Percentiles rank a stretch among this genome's conserved stretches.
phyloP scores from a whole-genome alignment of 1,140 invertebrate genomes.

The Euglossa dilemma region DNA sequence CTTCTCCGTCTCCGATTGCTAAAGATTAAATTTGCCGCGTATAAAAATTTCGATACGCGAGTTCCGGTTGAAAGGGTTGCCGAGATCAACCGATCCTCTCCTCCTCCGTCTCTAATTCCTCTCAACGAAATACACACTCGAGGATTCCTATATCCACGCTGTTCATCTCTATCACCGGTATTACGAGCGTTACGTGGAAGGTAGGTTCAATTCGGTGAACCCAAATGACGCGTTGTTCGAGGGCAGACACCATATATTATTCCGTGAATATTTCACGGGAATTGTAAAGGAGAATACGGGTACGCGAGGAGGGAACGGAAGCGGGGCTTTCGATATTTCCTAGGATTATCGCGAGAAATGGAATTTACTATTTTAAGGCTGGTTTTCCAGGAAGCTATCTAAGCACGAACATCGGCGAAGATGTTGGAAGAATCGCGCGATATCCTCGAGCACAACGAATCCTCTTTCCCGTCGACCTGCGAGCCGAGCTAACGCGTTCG shows the following conservation, averaged over 20 bases:
- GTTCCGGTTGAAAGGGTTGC: too few relatives aligned
- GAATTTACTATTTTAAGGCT: not conserved
- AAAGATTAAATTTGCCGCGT: too few relatives aligned
- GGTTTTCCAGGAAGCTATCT: not conserved
- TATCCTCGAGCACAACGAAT: not conserved
- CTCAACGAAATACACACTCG: too few relatives aligned
- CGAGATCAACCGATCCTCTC: too few relatives aligned
- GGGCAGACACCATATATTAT: slow-evolving; percentile 35
- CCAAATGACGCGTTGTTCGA: not conserved
- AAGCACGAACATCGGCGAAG: not conserved
- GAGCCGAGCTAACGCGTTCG: not conserved
- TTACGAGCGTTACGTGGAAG: too few relatives aligned
- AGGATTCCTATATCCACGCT: too few relatives aligned
- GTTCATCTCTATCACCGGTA: too few relatives aligned
- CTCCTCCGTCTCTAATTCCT: too few relatives aligned
- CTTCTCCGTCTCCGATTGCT: too few relatives aligned
- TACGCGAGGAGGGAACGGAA: not conserved
- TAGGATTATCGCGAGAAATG: not conserved
- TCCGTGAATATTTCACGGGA: not conserved
- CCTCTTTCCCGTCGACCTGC: not conserved
- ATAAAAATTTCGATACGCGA: too few relatives aligned
- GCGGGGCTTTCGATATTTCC: not conserved
- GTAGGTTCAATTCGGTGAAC: too few relatives aligned
- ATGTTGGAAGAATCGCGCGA: not conserved
- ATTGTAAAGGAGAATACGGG: not conserved